Evolutionary conservation across 2,888 invertebrate species (phyloP), one percentile per base, ranked within the genome.

Genomic region (Eilema caniola): DNA sequence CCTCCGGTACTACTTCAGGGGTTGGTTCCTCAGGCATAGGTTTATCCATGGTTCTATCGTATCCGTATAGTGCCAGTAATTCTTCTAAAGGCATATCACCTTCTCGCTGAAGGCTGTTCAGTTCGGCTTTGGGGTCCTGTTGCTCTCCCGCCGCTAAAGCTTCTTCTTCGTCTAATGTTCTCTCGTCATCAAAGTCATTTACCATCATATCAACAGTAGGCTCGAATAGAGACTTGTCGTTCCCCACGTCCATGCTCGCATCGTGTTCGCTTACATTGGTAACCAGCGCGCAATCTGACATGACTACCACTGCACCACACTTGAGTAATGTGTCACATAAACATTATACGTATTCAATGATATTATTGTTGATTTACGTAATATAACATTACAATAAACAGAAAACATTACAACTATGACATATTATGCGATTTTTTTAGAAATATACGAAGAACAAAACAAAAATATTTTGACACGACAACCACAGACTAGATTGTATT

Each of bases 11-110:
- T 64, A 89, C 89, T 78, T 93, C 93, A 0, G 92, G 90, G 7
- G 81, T 84, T 66, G 68, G 59, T 60, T 88, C 89, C 76, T 91
- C 91, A 31, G 90, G 88, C 28, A 86, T 83, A 53, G 91, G 88
- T 74, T 94, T 93, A 62, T 95, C 94, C 93, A 94, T 93, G 75
- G 75, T 92, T 88, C 81, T 96, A 82, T 96, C 95, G 92, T 97
- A 98, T 78, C 98, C 98, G 93, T 99, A 99, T 91, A 99, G 96
- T 16, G 98, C 98, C 84, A 99, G 95, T 71, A 99, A 94, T 89
- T 99, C 98, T 88, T 99, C 99, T 82, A 99, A 96, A 75, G 99
- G 99, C 98, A 99, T 99, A 95, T 99, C 98, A 90, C 99, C 97
- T 94, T 99, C 99, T 96, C 97, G 97, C 90, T 98, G 98, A 76